phyloP scores from a whole-genome alignment of 2,113 vertebrate genomes.

The Erythrocercus mccallii region DNA sequence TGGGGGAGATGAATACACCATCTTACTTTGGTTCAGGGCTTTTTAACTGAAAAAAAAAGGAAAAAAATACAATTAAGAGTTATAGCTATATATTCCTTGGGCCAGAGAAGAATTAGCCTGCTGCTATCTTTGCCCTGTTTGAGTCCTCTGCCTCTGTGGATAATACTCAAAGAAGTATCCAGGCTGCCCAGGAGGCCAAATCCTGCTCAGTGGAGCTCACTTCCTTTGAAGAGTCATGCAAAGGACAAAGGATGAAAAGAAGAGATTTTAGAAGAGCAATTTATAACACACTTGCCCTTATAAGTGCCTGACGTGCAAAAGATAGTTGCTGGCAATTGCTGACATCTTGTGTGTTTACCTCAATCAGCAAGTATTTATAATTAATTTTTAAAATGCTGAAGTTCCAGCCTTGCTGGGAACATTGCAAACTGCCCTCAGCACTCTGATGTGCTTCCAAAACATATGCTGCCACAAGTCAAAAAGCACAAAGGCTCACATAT shows the following conservation, averaged over 20 bases:
- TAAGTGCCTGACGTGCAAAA: neutral
- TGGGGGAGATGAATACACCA: neutral
- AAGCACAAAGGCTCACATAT: neutral
- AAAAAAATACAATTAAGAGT: neutral
- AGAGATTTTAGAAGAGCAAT: neutral
- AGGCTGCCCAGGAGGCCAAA: neutral
- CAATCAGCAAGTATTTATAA: constrained; percentile 38
- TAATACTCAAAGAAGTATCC: neutral
- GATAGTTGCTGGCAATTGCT: neutral
- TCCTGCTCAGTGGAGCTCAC: neutral
- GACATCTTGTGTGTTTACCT: constrained; percentile 33
- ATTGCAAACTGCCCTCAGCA: neutral
- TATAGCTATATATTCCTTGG: neutral
- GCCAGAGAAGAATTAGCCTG: neutral
- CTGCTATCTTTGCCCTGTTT: neutral
- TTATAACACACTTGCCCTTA: neutral
- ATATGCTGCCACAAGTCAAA: neutral
- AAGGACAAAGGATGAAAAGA: neutral
- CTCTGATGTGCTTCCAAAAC: constrained; percentile 36
- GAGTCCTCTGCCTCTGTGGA: neutral
- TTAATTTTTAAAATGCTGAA: neutral
- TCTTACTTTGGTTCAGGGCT: neutral
- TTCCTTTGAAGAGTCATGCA: neutral
- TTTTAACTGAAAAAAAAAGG: neutral
- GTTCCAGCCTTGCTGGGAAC: neutral